Evolutionary conservation across 2,113 vertebrate genomes (phyloP).

Genomic region (Apodemus sylvaticus): DNA sequence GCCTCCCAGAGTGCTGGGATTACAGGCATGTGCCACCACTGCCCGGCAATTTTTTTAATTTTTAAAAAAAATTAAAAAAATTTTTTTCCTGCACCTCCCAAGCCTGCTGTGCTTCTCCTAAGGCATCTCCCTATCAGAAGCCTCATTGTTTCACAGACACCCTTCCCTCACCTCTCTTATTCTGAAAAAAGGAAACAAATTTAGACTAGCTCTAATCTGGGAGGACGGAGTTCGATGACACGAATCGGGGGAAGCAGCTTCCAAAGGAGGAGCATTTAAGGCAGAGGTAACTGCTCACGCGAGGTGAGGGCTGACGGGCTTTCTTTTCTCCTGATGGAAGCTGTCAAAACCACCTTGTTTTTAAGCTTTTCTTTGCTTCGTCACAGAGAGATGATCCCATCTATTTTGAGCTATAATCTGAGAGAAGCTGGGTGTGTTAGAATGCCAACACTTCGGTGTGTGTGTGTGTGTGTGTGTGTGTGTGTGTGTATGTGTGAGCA

Average conservation of each 20-base stretch:
- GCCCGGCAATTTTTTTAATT: no score
- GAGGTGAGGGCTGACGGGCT: background rate
- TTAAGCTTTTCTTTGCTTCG: background rate
- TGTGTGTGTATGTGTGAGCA: background rate
- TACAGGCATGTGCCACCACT: no score
- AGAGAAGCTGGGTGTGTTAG: background rate
- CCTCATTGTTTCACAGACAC: background rate
- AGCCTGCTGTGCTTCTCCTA: background rate
- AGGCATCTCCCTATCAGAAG: background rate
- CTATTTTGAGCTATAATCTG: background rate
- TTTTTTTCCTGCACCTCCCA: background rate
- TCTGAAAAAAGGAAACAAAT: conserved; percentile 50
- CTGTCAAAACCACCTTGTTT: background rate
- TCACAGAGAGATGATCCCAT: background rate
- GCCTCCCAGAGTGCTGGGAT: no score
- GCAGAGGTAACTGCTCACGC: background rate
- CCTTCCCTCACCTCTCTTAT: background rate
- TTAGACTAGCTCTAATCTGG: conserved; percentile 42
- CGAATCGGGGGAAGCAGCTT: background rate
- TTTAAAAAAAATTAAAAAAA: no score
- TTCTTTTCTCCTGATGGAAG: background rate
- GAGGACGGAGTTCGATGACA: background rate
- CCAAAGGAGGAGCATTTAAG: conserved; percentile 4
- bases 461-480: background rate
- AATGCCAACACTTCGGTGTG: background rate